phyloP scores from a whole-genome alignment of 2,888 invertebrate genomes.

The Odontothrips loti region DNA sequence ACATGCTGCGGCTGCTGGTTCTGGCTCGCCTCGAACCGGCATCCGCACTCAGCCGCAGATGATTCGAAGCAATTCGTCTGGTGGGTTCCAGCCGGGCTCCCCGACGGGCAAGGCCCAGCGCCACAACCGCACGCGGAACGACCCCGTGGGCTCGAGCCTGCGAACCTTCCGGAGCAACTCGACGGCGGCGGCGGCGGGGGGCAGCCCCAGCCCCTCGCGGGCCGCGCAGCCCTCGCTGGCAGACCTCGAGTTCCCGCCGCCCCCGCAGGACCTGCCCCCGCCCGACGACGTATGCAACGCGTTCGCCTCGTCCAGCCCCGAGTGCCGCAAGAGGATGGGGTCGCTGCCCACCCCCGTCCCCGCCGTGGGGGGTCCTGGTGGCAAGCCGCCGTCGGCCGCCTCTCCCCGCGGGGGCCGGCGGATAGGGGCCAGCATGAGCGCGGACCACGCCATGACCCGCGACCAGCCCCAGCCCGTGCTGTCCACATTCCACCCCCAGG shows the following conservation, averaged over 20 bases:
- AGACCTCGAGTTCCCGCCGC: slow-evolving; percentile 83
- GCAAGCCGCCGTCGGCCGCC: slow-evolving; percentile 37
- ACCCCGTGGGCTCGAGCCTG: slow-evolving; percentile 47
- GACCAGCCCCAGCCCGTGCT: background rate
- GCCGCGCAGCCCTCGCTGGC: slow-evolving; percentile 69
- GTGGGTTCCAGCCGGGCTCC: slow-evolving; percentile 51
- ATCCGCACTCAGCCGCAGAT: slow-evolving; percentile 67
- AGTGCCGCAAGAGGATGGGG: slow-evolving; percentile 38
- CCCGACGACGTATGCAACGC: slow-evolving; percentile 57
- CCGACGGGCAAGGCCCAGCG: slow-evolving; percentile 35
- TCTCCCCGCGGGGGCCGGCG: slow-evolving; percentile 40
- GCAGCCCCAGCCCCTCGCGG: slow-evolving; percentile 60
- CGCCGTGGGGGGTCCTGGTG: background rate
- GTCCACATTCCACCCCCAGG: background rate
- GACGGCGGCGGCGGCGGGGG: slow-evolving; percentile 42
- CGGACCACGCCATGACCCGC: background rate
- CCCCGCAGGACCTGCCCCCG: slow-evolving; percentile 73
- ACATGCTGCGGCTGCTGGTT: slow-evolving; percentile 47
- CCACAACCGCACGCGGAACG: slow-evolving; percentile 46
- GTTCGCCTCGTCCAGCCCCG: slow-evolving; percentile 36
- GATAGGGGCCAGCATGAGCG: slow-evolving; percentile 41
- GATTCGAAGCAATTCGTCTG: slow-evolving; percentile 85
- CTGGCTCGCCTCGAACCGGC: slow-evolving; percentile 63
- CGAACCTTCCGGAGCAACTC: slow-evolving; percentile 57
- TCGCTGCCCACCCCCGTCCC: slow-evolving; percentile 42